Evolutionary conservation across 2,113 vertebrate genomes (phyloP).

Genomic region (Ailuropoda melanoleuca): DNA sequence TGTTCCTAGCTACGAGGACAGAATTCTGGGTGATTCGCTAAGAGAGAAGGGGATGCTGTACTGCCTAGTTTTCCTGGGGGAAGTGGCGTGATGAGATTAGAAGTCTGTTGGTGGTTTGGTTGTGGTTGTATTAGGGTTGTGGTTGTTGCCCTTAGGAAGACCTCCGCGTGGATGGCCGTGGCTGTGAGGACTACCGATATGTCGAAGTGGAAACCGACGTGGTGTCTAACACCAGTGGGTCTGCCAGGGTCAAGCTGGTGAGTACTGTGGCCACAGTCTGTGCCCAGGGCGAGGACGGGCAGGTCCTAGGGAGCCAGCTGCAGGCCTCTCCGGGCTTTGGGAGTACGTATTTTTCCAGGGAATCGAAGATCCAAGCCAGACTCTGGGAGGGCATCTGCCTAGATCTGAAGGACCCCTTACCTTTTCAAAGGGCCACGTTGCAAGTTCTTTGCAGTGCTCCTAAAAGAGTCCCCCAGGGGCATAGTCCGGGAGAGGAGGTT

Average conservation of each 20-base stretch:
- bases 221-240: constrained; percentile 97
- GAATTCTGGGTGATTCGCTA: background rate
- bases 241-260: constrained; percentile 96
- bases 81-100: background rate
- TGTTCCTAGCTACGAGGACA: background rate
- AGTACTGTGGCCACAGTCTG: constrained; percentile 31
- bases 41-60: background rate
- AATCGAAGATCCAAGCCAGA: background rate
- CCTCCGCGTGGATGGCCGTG: constrained; percentile 93
- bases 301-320: background rate
- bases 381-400: background rate
- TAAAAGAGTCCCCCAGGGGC: background rate
- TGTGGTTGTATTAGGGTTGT: background rate
- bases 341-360: background rate
- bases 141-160: constrained; percentile 89
- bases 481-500: background rate
- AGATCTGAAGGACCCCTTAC: background rate
- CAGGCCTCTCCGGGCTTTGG: background rate
- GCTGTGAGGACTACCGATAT: constrained; percentile 97
- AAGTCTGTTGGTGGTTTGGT: background rate
- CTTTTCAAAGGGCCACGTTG: background rate
- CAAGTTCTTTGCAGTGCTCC: background rate
- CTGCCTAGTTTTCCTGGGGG: background rate
- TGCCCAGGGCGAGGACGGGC: background rate
- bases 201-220: constrained; percentile 96